Base-by-base conservation (phyloP, 1,140 invertebrate species). In the Bombus turneri region DNA sequence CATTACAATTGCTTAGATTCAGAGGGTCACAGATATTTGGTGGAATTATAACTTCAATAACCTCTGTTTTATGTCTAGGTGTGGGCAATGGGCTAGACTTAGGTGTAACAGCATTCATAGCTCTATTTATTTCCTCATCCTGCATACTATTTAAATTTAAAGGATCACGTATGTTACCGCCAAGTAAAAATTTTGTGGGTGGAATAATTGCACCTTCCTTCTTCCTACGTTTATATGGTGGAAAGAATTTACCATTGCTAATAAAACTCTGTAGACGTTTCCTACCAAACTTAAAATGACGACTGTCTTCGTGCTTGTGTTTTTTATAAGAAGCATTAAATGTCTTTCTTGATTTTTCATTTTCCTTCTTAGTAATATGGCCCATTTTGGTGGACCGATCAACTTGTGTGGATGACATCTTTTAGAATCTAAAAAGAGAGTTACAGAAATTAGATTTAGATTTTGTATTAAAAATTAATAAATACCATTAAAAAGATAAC, bases 81-180 rank as follows among this genome's bases (percentile, higher is more conserved):
- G 97, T 98, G n/a, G 98, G 98, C 64, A 98, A 93, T 3, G 98
- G 98, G 84, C 98, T 98, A 18, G 98, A 98, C 90, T 98, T 97
- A 74, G 98, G 98, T 15, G 98, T 99, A 1, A 97, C 97, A 57
- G 98, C 97, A 95, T 98, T 98, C 95, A 98, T 97, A 53, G 97
- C 97, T 91, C 97, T 96, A 86, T 98, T 98, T 15, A 98, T 96
- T 93, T 98, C 97, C 94, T 98, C 98, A 95, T 98, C 97, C 93
- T 98, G 97, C 91, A 99, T 96, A 93, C 98, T 98, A 91, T 98
- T 98, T 76, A 99, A 95, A 96, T 99, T 99, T 22, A 99, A 94
- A 0, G 99, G 99, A 96, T 99, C 99, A 87, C 97, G 97, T 88
- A 99, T 99, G 93, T 98, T 99, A 34, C 99, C 99, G 75, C 99